These are phyloP conservation scores for Corythornis leucogaster DNA, from an alignment of 2,797 vertebrate species.

Conservation along the genomic window DNA sequence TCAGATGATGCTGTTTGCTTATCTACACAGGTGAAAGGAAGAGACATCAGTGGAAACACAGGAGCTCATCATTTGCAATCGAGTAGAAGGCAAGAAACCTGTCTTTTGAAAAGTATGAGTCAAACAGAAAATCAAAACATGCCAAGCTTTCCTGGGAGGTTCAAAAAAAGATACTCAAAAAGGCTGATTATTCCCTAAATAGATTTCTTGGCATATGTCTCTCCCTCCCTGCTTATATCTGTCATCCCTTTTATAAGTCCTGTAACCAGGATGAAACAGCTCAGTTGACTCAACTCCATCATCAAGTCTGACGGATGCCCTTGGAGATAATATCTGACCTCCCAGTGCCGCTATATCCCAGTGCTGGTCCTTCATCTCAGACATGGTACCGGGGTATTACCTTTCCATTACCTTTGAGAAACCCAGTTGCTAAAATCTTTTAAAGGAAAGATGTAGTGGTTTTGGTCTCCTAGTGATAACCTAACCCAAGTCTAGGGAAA, in stretches of 20 bases:
- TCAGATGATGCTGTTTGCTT: neutral
- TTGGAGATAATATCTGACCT: neutral
- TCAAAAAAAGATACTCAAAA: neutral
- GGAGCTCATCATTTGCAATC: neutral
- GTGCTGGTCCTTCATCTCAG: neutral
- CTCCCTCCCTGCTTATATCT: neutral
- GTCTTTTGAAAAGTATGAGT: neutral
- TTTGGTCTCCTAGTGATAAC: neutral
- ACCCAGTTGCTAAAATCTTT: neutral
- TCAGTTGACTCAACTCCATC: neutral
- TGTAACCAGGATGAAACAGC: neutral
- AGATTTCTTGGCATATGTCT: neutral
- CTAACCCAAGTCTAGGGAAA: neutral
- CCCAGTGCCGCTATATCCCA: neutral
- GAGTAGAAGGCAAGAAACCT: neutral
- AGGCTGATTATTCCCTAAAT: neutral
- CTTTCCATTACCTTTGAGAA: neutral
- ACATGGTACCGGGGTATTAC: neutral
- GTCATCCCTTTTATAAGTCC: neutral
- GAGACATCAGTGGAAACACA: neutral
- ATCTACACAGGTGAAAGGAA: neutral
- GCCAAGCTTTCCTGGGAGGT: neutral
- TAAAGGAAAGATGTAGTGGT: neutral
- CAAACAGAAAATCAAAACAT: neutral
- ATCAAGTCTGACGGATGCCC: fast-evolving